phyloP scores from a whole-genome alignment of 2,888 invertebrate genomes.

The Stenoptilia bipunctidactyla region DNA sequence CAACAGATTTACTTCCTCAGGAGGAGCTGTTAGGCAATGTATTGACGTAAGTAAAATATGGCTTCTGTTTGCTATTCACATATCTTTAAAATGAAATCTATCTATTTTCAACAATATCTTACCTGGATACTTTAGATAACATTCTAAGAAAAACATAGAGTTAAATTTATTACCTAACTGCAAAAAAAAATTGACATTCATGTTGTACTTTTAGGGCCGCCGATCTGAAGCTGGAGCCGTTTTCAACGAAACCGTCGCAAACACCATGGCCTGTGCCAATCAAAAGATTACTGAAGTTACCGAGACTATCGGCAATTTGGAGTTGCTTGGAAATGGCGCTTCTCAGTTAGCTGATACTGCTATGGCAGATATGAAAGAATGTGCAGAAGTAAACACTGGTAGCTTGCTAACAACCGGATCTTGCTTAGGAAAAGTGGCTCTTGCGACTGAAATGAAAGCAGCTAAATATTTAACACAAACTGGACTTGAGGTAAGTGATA shows the following conservation, averaged over 20 bases:
- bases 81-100: too few species aligned
- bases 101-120: too few species aligned
- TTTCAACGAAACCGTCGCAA: slow-evolving; percentile 29
- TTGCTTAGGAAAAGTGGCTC: slow-evolving; percentile 37
- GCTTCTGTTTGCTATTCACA: too few species aligned
- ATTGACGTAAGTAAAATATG: slow-evolving; percentile 31
- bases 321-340: slow-evolving; percentile 24
- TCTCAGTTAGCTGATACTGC: slow-evolving; percentile 26
- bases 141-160: too few species aligned
- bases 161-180: too few species aligned
- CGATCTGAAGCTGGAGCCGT: slow-evolving; percentile 28
- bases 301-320: slow-evolving; percentile 26
- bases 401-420: slow-evolving; percentile 31
- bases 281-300: slow-evolving; percentile 31
- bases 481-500: slow-evolving; percentile 39
- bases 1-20: slow-evolving; percentile 30
- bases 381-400: slow-evolving; percentile 25
- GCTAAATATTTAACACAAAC: slow-evolving; percentile 31
- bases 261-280: slow-evolving; percentile 34
- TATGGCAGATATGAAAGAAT: slow-evolving; percentile 36
- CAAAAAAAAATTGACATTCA: too few species aligned
- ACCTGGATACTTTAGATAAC: too few species aligned
- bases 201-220: slow-evolving; percentile 26
- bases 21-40: slow-evolving; percentile 31
- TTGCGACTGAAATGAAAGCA: slow-evolving; percentile 37